A percentile compares a stretch with the other conserved stretches of the same genome.
Evolutionary conservation across 2,888 invertebrate species (phyloP).

Genomic region (Nemotelus nigrinus): DNA sequence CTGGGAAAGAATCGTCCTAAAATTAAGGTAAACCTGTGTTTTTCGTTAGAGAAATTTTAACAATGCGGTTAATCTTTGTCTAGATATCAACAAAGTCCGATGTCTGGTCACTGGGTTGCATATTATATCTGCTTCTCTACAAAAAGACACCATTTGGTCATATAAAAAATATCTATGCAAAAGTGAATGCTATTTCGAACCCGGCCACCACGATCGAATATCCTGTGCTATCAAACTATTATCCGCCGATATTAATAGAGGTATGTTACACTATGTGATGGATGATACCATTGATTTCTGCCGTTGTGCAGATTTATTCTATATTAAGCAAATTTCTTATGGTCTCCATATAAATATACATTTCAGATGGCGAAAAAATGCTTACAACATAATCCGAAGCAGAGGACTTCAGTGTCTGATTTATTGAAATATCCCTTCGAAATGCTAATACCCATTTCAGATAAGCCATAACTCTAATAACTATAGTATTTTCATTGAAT

Average conservation of each 20-base stretch:
- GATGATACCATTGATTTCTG: too few relatives aligned
- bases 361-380: slow-evolving; percentile 62
- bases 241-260: slow-evolving; percentile 63
- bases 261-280: slow-evolving; percentile 51
- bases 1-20: slow-evolving; percentile 65
- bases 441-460: slow-evolving; percentile 61
- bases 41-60: neutral
- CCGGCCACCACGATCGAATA: slow-evolving; percentile 79
- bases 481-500: too few relatives aligned
- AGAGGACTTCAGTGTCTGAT: slow-evolving; percentile 61
- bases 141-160: slow-evolving; percentile 91
- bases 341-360: too few relatives aligned
- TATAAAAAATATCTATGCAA: slow-evolving; percentile 75
- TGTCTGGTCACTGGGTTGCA: slow-evolving; percentile 98
- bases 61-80: slow-evolving; percentile 49
- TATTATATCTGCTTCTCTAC: slow-evolving; percentile 91
- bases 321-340: too few relatives aligned
- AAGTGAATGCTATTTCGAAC: slow-evolving; percentile 81
- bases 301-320: too few relatives aligned
- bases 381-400: slow-evolving; percentile 62
- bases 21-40: slow-evolving; percentile 62
- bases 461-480: neutral
- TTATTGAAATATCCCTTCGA: slow-evolving; percentile 63
- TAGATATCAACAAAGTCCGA: slow-evolving; percentile 92
- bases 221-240: slow-evolving; percentile 69